Evolutionary conservation across 2,888 invertebrate genomes (phyloP).

Genomic region (Parasteatoda lunata): DNA sequence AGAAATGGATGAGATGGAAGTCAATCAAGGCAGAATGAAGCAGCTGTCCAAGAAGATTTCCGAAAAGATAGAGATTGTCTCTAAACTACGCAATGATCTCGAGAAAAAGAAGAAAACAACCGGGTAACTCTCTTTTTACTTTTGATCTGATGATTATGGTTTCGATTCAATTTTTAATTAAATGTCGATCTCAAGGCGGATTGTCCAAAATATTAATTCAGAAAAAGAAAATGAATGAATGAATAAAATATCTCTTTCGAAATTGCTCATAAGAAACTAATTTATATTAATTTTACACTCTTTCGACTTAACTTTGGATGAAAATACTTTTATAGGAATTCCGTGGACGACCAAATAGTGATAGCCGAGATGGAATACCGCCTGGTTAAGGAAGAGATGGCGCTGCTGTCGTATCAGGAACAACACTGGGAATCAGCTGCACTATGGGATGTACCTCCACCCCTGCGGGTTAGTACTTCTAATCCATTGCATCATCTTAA

Average conservation of each 20-base stretch:
- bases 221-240: too few species aligned
- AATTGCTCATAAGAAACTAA: too few species aligned
- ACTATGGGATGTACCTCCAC: slow-evolving; percentile 19
- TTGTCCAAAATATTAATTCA: too few species aligned
- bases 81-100: not conserved
- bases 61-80: not conserved
- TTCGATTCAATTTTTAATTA: too few species aligned
- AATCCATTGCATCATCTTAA: too few species aligned
- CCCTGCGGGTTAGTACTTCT: not conserved
- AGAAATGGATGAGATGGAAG: too few species aligned
- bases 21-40: too few species aligned
- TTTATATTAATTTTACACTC: too few species aligned
- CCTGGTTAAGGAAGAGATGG: slow-evolving; percentile 50
- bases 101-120: not conserved
- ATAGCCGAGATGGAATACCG: slow-evolving; percentile 53
- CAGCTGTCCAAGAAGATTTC: not conserved
- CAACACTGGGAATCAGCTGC: slow-evolving; percentile 60
- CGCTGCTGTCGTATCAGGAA: slow-evolving; percentile 45
- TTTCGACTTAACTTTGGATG: not conserved
- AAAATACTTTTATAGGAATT: slow-evolving; percentile 12
- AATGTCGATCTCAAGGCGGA: too few species aligned
- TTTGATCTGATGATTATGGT: too few species aligned
- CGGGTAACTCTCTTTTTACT: not conserved
- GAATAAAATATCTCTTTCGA: too few species aligned
- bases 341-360: slow-evolving; percentile 46